Conservation (phyloP, 2,797 vertebrate genomes). For the Enteromius trimaculatus region DNA sequence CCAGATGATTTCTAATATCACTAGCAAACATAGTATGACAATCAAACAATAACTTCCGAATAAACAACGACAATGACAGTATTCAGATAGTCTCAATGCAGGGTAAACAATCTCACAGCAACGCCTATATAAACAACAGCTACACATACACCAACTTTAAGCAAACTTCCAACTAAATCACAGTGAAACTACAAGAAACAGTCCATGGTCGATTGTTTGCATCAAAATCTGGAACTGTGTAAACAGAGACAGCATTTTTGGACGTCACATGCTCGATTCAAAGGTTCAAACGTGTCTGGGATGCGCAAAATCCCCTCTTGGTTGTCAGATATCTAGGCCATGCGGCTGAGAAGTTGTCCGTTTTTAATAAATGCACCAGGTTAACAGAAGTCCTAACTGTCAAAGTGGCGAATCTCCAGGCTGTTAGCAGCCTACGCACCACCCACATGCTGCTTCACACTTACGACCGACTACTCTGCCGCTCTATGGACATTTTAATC, state of each 20-base stretch:
- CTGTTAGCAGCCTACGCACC: conserved; percentile 48
- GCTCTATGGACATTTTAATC: not conserved
- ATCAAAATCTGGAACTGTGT: not conserved
- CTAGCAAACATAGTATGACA: not conserved
- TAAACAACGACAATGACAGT: not conserved
- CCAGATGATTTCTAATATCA: not conserved
- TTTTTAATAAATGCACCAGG: not conserved
- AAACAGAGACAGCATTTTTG: not conserved
- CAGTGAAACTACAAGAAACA: conserved; percentile 22
- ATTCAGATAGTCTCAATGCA: not conserved
- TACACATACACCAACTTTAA: conserved; percentile 23
- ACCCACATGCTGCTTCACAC: conserved; percentile 45
- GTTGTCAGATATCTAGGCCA: not conserved
- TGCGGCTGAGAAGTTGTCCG: not conserved
- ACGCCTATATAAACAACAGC: not conserved
- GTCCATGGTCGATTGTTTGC: not conserved
- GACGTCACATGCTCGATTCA: not conserved
- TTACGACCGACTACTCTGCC: conserved; percentile 26
- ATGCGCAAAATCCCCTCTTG: not conserved
- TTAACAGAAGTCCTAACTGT: conserved; percentile 22
- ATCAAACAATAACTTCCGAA: not conserved
- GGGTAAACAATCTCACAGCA: not conserved
- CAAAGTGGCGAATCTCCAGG: conserved; percentile 32
- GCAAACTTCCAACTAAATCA: not conserved
- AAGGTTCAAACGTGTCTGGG: not conserved